Base-by-base conservation (phyloP, 2,797 vertebrate genomes). In the Yasuhikotakia modesta region DNA sequence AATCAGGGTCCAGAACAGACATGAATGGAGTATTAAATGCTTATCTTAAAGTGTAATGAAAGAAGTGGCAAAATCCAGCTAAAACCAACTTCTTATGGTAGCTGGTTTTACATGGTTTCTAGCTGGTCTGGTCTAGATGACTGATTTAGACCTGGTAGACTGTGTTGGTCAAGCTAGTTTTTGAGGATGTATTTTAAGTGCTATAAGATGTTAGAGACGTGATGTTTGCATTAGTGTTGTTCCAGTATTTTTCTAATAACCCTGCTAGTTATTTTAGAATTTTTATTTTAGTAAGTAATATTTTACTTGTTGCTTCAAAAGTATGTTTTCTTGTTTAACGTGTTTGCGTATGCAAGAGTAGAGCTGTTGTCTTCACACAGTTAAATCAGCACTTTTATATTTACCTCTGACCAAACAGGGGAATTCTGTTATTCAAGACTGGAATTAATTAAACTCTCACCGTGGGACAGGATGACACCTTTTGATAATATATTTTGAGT, bases 391-490 rank as follows among this genome's bases (percentile, higher is more conserved):
- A 86, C 89, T 90, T 90, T 86, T 85, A 86, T 88, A 88, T 89
- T 89, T 88, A 87, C 90, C 85, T 86, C 87, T 89, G 87, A 85
- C 87, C 85, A 89, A 88, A 87, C 83, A 79, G 83, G 86, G 73
- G 85, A 87, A 88, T 85, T 89, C 90, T 90, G 91, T 92, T 89
- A 87, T 87, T 85, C 83, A 82, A 82, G 79, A 82, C 79, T 83
- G 81, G 86, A 87, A 88, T 88, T 86, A 92, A 93, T 93, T 92
- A 90, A 90, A 89, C 88, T 90, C 85, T 85, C 87, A 87, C 78
- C 82, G 72, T 81, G 89, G 89, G 89, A 88, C 82, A 85, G 87
- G 85, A 86, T 80, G 82, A 85, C 84, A 82, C 84, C 21, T 71
- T 81, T 83, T 83, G 80, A 87, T 87, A 83, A 87, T 88, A 81